phyloP scores from a whole-genome alignment of 1,140 invertebrate genomes.

The Phymorhynchus buccinoides region DNA sequence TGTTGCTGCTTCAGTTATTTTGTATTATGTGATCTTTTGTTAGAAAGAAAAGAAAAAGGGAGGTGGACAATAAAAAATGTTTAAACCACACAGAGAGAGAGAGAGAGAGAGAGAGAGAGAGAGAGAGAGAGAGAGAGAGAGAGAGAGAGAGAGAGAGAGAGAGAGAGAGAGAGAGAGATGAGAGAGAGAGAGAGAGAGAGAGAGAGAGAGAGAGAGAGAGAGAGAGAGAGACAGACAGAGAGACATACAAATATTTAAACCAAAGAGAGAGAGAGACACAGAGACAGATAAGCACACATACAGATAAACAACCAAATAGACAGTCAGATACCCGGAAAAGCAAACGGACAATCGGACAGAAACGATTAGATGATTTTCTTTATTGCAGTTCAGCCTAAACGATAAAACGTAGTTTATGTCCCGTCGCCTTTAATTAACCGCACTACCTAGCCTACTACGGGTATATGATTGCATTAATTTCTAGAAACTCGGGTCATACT shows the following conservation, averaged over 20 bases:
- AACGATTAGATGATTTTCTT: too few species aligned
- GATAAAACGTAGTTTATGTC: too few species aligned
- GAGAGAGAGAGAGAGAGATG: background rate
- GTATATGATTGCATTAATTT: too few species aligned
- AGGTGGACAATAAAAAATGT: background rate
- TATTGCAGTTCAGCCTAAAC: too few species aligned
- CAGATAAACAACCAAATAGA: background rate
- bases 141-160: too few species aligned
- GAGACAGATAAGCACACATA: background rate
- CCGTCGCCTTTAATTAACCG: too few species aligned
- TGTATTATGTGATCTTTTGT: too few species aligned
- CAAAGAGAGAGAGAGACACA: background rate
- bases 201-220: background rate
- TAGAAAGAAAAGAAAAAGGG: background rate
- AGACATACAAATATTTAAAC: too few species aligned
- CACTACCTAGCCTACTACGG: too few species aligned
- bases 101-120: background rate
- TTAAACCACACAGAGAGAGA: background rate
- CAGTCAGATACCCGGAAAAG: background rate
- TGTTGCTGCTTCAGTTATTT: too few species aligned
- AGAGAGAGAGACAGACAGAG: background rate
- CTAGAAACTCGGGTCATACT: too few species aligned
- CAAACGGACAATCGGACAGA: constrained; percentile 1
- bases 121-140: constrained; percentile 14
- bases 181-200: constrained; percentile 3